These are phyloP conservation scores for Argyrosomus regius DNA, from an alignment of 2,797 vertebrate genomes.

Conservation along the genomic window DNA sequence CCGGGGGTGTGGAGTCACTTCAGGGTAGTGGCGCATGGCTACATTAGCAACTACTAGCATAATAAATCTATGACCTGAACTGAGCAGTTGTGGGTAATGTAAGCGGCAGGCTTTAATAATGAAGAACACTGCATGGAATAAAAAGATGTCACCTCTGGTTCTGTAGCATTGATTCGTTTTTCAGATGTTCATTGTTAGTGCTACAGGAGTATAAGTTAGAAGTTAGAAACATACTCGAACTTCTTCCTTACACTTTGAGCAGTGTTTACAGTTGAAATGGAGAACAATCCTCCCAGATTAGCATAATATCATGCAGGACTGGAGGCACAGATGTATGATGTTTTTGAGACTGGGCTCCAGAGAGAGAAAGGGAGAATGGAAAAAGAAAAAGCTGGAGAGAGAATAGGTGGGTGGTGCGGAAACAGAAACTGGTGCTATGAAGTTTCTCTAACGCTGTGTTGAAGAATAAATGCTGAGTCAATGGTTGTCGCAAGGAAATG, in stretches of 20 bases:
- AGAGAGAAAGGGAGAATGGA: background rate
- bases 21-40: background rate
- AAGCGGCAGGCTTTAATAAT: background rate
- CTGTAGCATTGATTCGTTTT: background rate
- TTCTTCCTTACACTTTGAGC: background rate
- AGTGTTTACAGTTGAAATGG: slow-evolving; percentile 26
- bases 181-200: background rate
- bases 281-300: slow-evolving; percentile 26
- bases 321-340: slow-evolving; percentile 13
- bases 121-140: background rate
- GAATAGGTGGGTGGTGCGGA: background rate
- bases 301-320: slow-evolving; percentile 23
- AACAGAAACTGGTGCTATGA: background rate
- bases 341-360: background rate
- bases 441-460: background rate
- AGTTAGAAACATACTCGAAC: background rate
- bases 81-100: background rate
- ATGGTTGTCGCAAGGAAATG: slow-evolving; percentile 16
- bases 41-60: background rate
- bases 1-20: background rate
- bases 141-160: background rate
- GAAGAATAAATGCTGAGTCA: slow-evolving; percentile 29
- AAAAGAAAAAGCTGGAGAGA: background rate
- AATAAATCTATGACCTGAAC: background rate
- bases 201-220: background rate